phyloP scores from a whole-genome alignment of 2,888 invertebrate species.

The Mactromeris polynyma region DNA sequence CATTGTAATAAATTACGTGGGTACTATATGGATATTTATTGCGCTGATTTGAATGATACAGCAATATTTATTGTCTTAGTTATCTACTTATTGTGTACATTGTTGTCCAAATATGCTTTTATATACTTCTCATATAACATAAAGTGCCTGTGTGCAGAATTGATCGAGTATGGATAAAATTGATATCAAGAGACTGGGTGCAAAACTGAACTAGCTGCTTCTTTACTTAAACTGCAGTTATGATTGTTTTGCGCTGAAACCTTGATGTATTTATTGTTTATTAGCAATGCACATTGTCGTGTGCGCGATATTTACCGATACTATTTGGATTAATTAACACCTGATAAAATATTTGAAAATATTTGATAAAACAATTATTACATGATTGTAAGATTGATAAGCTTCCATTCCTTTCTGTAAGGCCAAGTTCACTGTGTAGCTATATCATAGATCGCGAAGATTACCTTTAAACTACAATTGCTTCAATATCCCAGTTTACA shows the following conservation, averaged over 20 bases:
- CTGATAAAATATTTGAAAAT: background rate
- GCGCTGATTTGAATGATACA: background rate
- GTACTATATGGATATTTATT: background rate
- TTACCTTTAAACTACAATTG: too few species aligned
- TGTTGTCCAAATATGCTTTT: slow-evolving; percentile 2
- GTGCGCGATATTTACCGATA: background rate
- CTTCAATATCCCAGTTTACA: too few species aligned
- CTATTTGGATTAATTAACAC: background rate
- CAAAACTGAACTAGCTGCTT: too few species aligned
- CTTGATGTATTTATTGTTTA: too few species aligned
- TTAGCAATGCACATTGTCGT: background rate
- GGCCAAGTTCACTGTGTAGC: background rate
- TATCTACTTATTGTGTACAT: background rate
- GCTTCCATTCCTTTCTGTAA: too few species aligned
- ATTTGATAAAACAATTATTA: background rate
- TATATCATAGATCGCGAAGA: too few species aligned
- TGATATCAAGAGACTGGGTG: background rate
- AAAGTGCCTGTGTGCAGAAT: background rate
- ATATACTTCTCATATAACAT: background rate
- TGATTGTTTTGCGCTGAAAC: too few species aligned
- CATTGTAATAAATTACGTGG: background rate
- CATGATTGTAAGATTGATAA: background rate
- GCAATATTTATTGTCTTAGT: background rate
- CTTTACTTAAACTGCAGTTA: too few species aligned
- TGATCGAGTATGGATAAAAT: slow-evolving; percentile 7